phyloP scores from a whole-genome alignment of 2,888 invertebrate genomes.

The Trachelus troglodyta region DNA sequence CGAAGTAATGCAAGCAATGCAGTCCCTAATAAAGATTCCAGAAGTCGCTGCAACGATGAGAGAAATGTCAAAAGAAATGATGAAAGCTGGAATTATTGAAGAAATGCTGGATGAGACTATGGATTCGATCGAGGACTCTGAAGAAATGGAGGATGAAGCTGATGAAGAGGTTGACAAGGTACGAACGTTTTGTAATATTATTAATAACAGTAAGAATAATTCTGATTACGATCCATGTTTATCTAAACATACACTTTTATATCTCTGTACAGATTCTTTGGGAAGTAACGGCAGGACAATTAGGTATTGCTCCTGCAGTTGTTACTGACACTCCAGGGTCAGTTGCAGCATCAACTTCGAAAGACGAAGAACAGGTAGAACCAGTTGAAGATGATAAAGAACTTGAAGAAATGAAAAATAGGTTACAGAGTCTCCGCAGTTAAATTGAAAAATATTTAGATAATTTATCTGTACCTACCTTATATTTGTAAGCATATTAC shows the following conservation, averaged over 20 bases:
- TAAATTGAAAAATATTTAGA: conserved; percentile 66
- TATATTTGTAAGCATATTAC: neutral
- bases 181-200: conserved; percentile 19
- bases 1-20: conserved; percentile 99
- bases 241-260: neutral
- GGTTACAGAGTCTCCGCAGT: conserved; percentile 88
- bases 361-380: conserved; percentile 70
- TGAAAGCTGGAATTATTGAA: conserved; percentile 98
- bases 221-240: neutral
- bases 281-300: conserved; percentile 90
- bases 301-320: conserved; percentile 90
- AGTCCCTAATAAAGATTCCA: conserved; percentile 87
- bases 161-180: conserved; percentile 94
- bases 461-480: conserved; percentile 2
- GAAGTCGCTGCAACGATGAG: conserved; percentile 97
- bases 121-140: conserved; percentile 91
- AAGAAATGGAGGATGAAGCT: conserved; percentile 96
- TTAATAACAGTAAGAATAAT: neutral
- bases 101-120: conserved; percentile 99
- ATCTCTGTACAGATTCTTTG: conserved; percentile 74
- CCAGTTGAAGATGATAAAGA: conserved; percentile 80
- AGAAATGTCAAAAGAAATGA: conserved; percentile 99
- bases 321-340: conserved; percentile 74
- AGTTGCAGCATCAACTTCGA: conserved; percentile 71
- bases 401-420: conserved; percentile 90